phyloP scores from a whole-genome alignment of 2,113 vertebrate species.

The Syrrhaptes paradoxus region DNA sequence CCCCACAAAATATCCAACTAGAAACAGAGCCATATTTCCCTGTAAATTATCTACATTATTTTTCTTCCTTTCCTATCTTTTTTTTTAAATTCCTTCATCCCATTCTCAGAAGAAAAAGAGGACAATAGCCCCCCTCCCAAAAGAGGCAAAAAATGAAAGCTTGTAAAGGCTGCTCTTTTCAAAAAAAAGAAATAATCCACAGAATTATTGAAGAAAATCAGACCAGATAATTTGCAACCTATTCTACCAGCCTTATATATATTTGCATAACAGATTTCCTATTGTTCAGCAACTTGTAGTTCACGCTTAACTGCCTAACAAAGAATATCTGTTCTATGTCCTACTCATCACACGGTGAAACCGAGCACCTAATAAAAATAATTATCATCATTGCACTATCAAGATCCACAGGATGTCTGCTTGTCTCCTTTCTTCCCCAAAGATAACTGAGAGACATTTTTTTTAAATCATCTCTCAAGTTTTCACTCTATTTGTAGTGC shows the following conservation, averaged over 20 bases:
- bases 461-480: neutral
- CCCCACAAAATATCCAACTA: neutral
- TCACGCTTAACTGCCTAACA: neutral
- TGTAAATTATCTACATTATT: neutral
- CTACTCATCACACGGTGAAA: neutral
- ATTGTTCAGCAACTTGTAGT: neutral
- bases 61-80: neutral
- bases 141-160: neutral
- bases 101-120: neutral
- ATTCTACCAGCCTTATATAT: neutral
- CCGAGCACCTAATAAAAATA: neutral
- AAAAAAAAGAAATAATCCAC: neutral
- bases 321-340: neutral
- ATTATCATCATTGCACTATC: neutral
- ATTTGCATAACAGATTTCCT: constrained; percentile 13
- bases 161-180: neutral
- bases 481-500: neutral
- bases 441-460: neutral
- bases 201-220: neutral
- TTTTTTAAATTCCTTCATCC: neutral
- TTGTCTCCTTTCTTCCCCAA: neutral
- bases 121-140: neutral
- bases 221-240: neutral
- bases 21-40: neutral
- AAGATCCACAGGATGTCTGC: neutral